A percentile compares a stretch with the other conserved stretches of the same genome.
These are phyloP conservation scores for Tautogolabrus adspersus DNA, from an alignment of 2,113 vertebrate genomes.

Conservation along the genomic window DNA sequence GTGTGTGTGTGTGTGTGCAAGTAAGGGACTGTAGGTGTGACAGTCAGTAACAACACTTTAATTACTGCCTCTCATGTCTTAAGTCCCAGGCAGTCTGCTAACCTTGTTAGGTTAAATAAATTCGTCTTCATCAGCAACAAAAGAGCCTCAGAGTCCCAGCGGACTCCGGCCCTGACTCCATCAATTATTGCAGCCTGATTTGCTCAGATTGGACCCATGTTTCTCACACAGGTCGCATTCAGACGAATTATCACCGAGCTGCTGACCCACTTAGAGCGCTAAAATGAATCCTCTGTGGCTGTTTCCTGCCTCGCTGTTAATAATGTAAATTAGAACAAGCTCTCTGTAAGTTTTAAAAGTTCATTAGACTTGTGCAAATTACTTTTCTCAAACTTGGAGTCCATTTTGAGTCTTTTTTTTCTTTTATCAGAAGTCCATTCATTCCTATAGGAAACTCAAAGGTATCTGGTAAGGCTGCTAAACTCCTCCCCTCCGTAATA, in stretches of 20 bases:
- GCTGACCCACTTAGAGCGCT: conserved; percentile 36
- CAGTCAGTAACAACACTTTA: conserved; percentile 33
- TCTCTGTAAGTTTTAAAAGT: not conserved
- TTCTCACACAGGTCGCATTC: conserved; percentile 32
- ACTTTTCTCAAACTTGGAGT: not conserved
- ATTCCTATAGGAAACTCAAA: no score
- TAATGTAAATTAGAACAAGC: not conserved
- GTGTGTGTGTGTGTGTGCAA: no score
- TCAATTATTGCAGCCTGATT: conserved; percentile 49
- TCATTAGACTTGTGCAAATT: not conserved
- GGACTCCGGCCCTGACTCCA: conserved; percentile 21
- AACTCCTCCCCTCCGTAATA: no score
- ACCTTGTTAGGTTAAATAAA: conserved; percentile 51
- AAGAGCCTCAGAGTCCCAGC: conserved; percentile 20
- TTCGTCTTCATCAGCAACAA: conserved; percentile 55
- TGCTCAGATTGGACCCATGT: conserved; percentile 22
- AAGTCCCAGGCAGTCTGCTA: conserved; percentile 31
- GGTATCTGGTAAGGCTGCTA: no score
- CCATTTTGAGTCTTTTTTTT: no score
- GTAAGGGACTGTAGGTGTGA: not conserved
- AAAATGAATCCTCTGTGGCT: not conserved
- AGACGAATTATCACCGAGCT: conserved; percentile 1
- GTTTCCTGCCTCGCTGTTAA: not conserved
- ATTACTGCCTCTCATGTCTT: conserved; percentile 37
- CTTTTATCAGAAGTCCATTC: no score